A percentile compares a stretch with the other conserved stretches of the same genome.
Evolutionary conservation across 2,113 vertebrate genomes (phyloP).

Genomic region (Psammodynastes pulverulentus): DNA sequence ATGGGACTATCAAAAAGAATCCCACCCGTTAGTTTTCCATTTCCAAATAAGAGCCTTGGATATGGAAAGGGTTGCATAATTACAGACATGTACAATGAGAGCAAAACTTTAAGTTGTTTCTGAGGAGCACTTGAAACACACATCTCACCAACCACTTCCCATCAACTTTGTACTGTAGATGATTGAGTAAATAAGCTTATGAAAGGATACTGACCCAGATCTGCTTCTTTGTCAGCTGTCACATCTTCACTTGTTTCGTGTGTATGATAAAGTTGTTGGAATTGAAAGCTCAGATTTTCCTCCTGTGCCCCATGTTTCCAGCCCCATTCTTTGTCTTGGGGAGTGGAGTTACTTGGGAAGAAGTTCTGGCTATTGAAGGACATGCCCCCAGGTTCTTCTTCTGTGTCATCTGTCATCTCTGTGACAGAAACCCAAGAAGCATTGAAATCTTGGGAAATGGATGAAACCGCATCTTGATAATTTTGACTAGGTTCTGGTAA

Average conservation of each 20-base stretch:
- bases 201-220: slow-evolving; percentile 55
- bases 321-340: slow-evolving; percentile 23
- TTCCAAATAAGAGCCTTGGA: background rate
- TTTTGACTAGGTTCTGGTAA: slow-evolving; percentile 43
- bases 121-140: background rate
- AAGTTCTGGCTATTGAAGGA: slow-evolving; percentile 18
- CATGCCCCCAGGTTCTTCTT: slow-evolving; percentile 39
- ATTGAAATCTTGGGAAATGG: slow-evolving; percentile 54
- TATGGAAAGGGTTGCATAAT: background rate
- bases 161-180: background rate
- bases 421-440: slow-evolving; percentile 51
- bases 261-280: slow-evolving; percentile 47
- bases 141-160: background rate
- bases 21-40: background rate
- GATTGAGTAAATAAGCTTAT: background rate
- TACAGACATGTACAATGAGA: background rate
- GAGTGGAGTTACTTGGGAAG: slow-evolving; percentile 53
- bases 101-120: background rate
- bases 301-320: slow-evolving; percentile 53
- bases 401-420: slow-evolving; percentile 12
- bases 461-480: slow-evolving; percentile 23
- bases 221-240: slow-evolving; percentile 40
- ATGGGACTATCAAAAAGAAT: background rate
- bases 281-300: slow-evolving; percentile 47
- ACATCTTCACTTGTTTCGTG: slow-evolving; percentile 37